Evolutionary conservation across 2,113 vertebrate species (phyloP), one percentile per base, ranked within the genome.

Genomic region (Odocoileus virginianus): DNA sequence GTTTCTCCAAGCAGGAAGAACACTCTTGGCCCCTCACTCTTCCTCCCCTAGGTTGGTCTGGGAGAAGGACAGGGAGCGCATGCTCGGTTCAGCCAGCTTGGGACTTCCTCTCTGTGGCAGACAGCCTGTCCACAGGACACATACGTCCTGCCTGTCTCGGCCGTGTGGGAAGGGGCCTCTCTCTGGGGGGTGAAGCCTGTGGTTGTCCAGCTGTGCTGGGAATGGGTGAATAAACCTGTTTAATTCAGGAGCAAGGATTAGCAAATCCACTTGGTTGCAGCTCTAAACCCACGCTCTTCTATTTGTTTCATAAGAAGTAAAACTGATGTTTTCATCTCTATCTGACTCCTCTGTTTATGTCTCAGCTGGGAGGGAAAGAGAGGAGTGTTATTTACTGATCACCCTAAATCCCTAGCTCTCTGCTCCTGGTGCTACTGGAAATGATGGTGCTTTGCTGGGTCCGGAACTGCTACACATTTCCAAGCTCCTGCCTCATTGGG

Each of bases 181-280:
- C 45, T 33, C 45, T 82, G 3, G 54, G 21, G 40, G 64, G 57
- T 36, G 88, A 91, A 28, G 47, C 8, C 67, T 88, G 43, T 23
- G 64, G 64, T 47, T 78, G 84, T 92, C 90, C 85, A 94, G 86
- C 81, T 95, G 64, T 57, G 88, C 43, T 60, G 83, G 57, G 40
- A 96, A 95, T 54, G 76, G 76, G 21, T 64, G 81, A 76, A 88
- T 89, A 64, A 13, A 67, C 93, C 52, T 50, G 43, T 95, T 95
- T 86, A 92, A 96, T 90, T 95, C 54, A 83, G 67, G 64, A 95
- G 6, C 17, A 28, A 94, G 90, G 87, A 87, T 86, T 87, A 78
- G 94, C 74, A 96, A 94, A 90, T 15, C 21, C 30, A 36, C 61
- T 36, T 92, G 76, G 92, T 67, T 58, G 10, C 27, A 52, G 91